A percentile compares a stretch with the other conserved stretches of the same genome.
phyloP scores from a whole-genome alignment of 2,888 invertebrate species.

The Euproctis similis region DNA sequence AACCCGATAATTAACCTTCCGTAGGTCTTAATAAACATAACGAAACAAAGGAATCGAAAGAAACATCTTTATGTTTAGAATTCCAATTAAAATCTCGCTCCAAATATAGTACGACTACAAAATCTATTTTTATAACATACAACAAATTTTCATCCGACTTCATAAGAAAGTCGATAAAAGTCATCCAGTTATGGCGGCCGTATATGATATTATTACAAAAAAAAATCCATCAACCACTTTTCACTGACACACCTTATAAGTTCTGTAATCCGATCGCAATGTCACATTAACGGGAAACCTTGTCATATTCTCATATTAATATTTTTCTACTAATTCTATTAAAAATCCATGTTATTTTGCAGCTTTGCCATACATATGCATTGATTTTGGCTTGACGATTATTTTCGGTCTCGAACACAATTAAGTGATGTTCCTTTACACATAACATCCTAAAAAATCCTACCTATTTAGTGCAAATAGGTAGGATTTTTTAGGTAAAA shows the following conservation, averaged over 20 bases:
- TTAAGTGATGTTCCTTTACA: no score
- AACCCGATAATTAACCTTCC: slow-evolving; percentile 20
- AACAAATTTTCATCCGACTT: slow-evolving; percentile 22
- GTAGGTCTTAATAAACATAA: slow-evolving; percentile 15
- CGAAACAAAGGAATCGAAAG: slow-evolving; percentile 2
- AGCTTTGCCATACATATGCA: no score
- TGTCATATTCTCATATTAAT: slow-evolving; percentile 19
- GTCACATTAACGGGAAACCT: slow-evolving; percentile 50
- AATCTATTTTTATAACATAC: slow-evolving; percentile 18
- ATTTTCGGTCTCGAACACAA: no score
- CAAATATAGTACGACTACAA: slow-evolving; percentile 19
- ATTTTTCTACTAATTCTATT: no score
- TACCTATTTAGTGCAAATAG: no score
- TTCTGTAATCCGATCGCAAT: slow-evolving; percentile 43
- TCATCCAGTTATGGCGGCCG: slow-evolving; percentile 52
- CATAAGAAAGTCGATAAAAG: slow-evolving; percentile 49
- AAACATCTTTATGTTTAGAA: slow-evolving; percentile 14
- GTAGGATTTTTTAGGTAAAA: no score
- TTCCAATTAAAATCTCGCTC: slow-evolving; percentile 20
- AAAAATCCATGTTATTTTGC: no score
- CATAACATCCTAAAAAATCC: no score
- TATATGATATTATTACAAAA: slow-evolving; percentile 64
- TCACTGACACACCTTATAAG: slow-evolving; percentile 60
- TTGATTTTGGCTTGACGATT: no score
- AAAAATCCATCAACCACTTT: slow-evolving; percentile 49